Evolutionary conservation across 2,888 invertebrate genomes (phyloP), one percentile per base, ranked within the genome.

Genomic region (Chironomus tentans): DNA sequence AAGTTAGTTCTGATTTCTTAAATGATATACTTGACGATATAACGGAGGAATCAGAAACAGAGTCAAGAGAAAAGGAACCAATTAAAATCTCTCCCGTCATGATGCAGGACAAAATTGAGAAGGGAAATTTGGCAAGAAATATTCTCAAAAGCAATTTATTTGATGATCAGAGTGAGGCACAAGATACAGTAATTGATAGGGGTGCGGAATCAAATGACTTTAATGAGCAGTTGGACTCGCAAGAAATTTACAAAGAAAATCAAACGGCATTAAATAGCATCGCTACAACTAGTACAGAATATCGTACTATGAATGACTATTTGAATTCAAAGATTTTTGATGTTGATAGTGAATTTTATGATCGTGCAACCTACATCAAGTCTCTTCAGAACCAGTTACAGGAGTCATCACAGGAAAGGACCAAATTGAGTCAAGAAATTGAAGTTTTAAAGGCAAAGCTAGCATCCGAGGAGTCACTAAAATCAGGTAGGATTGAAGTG

Each of bases 371-470:
- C 79, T 82, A 91, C 80, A 92, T 93, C 79, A 88, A 89, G 80
- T 89, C 92, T 83, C 85, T 93, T 77, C 90, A 89, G 78, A 85
- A 88, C 80, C 89, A 91, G 46, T 85, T 93, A 79, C 88, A 91
- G 82, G 88, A 89, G 80, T 89, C 91, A 0, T 83, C 89, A 48
- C 83, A 84, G 24, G 87, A 89, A 73, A 86, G 89, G 77, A 88
- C 88, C 47, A 87, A 89, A 78, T 87, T 90, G 15, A 85, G 85
- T 76, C 86, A 87, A 62, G 88, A 88, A 80, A 81, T 88, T 70
- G 84, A 85, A 2, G 85, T 86, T 77, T 83, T 85, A 79, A 84
- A 81, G 77, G 81, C 81, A 77, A 81, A 82, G 77, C 79, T 79
- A 69, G 83, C 82, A 2, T 79, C 80, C 18, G 83, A 83, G 4